Evolutionary conservation across 2,888 invertebrate species (phyloP), one percentile per base, ranked within the genome.

Genomic region (Eristalinus sepulchralis): DNA sequence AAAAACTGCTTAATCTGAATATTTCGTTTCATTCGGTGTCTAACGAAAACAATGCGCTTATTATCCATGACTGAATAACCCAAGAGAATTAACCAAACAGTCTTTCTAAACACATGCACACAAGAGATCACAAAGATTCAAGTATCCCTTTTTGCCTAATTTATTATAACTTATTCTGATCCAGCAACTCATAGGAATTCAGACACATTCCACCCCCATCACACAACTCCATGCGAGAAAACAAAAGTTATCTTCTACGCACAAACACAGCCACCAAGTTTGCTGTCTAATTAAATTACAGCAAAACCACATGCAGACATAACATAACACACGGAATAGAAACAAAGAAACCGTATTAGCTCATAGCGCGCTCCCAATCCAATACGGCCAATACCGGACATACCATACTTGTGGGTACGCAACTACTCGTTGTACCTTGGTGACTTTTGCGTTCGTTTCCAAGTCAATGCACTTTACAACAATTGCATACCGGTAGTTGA

Each of bases 261-360:
- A 55, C 66, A 53, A 79, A 36, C n/a, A 62, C 53, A n/a, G 11
- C 5, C 36, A 13, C 36, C 36, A 39, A 39, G 39, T 39, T 17
- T 17, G 47, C 17, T 47, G 36, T 36, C 36, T 84, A 80, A 84
- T 80, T 70, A 59, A 79, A 83, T 83, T 83, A 79, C 68, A 72
- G 39, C 55, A 62, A 79, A 36, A 68, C 73, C 1, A 60, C 17
- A 31, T 53, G 47, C 34, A 71, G 53, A 67, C 34, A 27, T 27
- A 27, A 57, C 67, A 36, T 17, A 53, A 68, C 70, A 71, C 36
- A 77, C 64, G 17, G 55, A 75, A 68, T 55, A 39, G 55, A 80
- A 76, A 53, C 60, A 64, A 60, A 36, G n/a, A 67, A 53, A 62
- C 34, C 57, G 57, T 33, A 75, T 57, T 53, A 78, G 83, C 78